These are phyloP conservation scores for Phalanger gymnotis DNA, from an alignment of 2,797 vertebrate species.

Conservation along the genomic window DNA sequence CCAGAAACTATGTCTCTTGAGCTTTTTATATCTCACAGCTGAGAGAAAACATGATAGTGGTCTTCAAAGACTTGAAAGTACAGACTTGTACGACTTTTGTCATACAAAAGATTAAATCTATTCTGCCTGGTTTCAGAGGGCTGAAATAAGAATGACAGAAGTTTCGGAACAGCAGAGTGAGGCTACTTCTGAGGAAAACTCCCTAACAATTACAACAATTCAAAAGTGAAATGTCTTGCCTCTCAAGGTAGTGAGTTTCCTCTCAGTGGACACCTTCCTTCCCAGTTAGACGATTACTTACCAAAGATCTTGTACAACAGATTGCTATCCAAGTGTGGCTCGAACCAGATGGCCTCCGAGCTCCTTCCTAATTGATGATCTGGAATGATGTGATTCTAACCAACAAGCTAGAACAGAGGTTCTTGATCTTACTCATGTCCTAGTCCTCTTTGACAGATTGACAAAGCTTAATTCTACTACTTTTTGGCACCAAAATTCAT, in stretches of 20 bases:
- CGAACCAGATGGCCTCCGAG: neutral
- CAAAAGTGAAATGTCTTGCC: neutral
- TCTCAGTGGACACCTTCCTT: neutral
- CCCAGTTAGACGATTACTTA: neutral
- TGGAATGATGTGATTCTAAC: neutral
- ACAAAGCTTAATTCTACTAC: neutral
- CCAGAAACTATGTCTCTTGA: neutral
- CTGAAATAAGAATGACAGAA: neutral
- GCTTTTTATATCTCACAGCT: neutral
- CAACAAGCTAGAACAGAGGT: neutral
- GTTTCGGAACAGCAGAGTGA: neutral
- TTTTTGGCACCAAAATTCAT: neutral
- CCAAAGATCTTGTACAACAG: neutral
- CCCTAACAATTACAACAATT: neutral
- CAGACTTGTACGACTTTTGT: too few species aligned
- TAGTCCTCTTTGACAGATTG: neutral
- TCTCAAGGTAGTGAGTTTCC: neutral
- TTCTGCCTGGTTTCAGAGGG: neutral
- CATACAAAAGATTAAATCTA: neutral
- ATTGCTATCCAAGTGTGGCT: neutral
- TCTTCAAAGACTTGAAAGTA: neutral
- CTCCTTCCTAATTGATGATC: neutral
- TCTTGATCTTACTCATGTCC: neutral
- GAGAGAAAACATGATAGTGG: neutral
- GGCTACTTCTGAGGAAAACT: neutral